Conservation (phyloP, 2,797 vertebrate species). For the Selene dorsalis region DNA sequence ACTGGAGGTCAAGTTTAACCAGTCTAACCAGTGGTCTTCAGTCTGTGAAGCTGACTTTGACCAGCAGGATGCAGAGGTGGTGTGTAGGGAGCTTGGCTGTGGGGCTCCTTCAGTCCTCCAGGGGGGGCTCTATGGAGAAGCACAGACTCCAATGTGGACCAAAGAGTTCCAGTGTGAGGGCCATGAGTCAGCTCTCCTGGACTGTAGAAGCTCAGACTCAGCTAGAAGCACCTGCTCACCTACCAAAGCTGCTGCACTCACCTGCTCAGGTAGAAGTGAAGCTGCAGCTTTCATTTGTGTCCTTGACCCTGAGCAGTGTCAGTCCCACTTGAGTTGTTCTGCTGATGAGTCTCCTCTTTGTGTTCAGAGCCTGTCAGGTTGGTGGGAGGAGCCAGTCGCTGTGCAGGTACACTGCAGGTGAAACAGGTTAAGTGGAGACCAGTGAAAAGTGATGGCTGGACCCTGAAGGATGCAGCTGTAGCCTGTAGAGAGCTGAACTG, state of each 20-base stretch:
- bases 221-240: not conserved
- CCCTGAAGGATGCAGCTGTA: not conserved
- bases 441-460: not conserved
- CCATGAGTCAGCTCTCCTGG: too few relatives aligned
- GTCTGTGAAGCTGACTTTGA: too few relatives aligned
- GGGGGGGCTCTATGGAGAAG: not conserved
- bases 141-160: not conserved
- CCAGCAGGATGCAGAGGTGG: too few relatives aligned
- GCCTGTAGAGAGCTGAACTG: not conserved
- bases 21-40: too few relatives aligned
- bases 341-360: not conserved
- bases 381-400: not conserved
- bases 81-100: too few relatives aligned
- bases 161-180: not conserved
- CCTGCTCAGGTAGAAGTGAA: too few relatives aligned
- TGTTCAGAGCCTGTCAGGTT: constrained; percentile 15
- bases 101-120: not conserved
- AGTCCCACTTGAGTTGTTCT: too few relatives aligned
- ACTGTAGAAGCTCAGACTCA: not conserved
- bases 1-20: too few relatives aligned
- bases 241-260: not conserved
- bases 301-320: too few relatives aligned
- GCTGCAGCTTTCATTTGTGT: too few relatives aligned
- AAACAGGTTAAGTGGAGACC: constrained; percentile 7
- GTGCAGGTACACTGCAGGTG: constrained; percentile 11